phyloP scores from a whole-genome alignment of 2,888 invertebrate species.

The Homarus gammarus region DNA sequence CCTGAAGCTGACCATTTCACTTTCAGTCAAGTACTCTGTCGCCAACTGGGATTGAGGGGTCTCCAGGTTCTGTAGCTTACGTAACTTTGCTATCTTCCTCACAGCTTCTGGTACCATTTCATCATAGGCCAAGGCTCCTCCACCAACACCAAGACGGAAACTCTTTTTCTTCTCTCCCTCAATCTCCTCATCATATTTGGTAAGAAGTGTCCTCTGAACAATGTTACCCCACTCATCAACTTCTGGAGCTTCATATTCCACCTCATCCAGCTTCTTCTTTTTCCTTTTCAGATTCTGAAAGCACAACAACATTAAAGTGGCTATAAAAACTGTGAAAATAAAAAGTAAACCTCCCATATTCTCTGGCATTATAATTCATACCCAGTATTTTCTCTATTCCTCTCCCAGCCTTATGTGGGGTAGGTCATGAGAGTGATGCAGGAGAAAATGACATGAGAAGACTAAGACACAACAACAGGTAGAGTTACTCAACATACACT shows the following conservation, averaged over 20 bases:
- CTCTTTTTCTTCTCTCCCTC: slow-evolving; percentile 85
- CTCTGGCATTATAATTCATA: background rate
- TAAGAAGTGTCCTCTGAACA: slow-evolving; percentile 85
- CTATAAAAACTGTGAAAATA: too few relatives aligned
- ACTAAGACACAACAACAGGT: too few relatives aligned
- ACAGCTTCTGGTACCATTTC: slow-evolving; percentile 64
- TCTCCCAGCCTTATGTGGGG: too few relatives aligned
- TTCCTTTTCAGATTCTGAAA: slow-evolving; percentile 88
- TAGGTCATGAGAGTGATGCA: too few relatives aligned
- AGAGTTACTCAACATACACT: too few relatives aligned
- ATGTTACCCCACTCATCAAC: slow-evolving; percentile 82
- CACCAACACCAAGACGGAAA: slow-evolving; percentile 88
- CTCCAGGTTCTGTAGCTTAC: slow-evolving; percentile 78
- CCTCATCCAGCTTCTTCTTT: slow-evolving; percentile 91
- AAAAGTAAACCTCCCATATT: background rate
- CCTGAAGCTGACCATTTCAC: slow-evolving; percentile 91
- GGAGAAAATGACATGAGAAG: too few relatives aligned
- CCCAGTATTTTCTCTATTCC: background rate
- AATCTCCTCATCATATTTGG: slow-evolving; percentile 97
- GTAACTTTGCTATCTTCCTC: slow-evolving; percentile 80
- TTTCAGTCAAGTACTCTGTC: slow-evolving; percentile 92
- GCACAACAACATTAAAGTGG: slow-evolving; percentile 38
- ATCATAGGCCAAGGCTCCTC: slow-evolving; percentile 76
- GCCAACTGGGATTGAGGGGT: slow-evolving; percentile 85
- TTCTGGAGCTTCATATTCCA: slow-evolving; percentile 89